Evolutionary conservation across 2,797 vertebrate species (phyloP).

Genomic region (Sciurus carolinensis): DNA sequence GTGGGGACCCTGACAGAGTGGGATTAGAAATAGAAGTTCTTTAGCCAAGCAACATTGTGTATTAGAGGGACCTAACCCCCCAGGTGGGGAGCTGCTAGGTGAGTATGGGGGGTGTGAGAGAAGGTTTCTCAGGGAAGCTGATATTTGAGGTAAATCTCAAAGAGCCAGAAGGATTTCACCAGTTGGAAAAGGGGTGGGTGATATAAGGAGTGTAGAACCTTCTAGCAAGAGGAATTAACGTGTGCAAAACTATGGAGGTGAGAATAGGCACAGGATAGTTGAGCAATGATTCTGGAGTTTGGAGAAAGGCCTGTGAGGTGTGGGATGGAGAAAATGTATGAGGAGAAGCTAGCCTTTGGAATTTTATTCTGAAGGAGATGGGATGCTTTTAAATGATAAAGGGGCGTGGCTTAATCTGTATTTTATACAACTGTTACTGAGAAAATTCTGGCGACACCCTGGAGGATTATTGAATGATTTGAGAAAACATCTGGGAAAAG

Average conservation of each 20-base stretch:
- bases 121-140: neutral
- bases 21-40: neutral
- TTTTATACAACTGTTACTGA: neutral
- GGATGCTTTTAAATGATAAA: neutral
- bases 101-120: neutral
- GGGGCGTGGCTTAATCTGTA: neutral
- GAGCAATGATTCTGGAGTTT: neutral
- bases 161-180: neutral
- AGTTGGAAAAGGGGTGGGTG: neutral
- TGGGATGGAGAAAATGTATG: rapidly evolving
- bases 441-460: neutral
- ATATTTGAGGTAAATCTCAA: neutral
- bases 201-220: neutral
- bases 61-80: neutral
- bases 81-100: too few species aligned
- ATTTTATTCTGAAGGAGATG: neutral
- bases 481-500: neutral
- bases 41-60: neutral
- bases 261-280: too few species aligned
- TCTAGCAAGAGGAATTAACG: neutral
- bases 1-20: neutral
- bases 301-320: neutral
- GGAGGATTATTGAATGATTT: neutral
- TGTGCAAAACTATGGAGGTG: neutral
- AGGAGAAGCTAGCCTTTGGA: neutral